These are phyloP conservation scores for Natrix natrix DNA, from an alignment of 2,797 vertebrate species.

Conservation along the genomic window DNA sequence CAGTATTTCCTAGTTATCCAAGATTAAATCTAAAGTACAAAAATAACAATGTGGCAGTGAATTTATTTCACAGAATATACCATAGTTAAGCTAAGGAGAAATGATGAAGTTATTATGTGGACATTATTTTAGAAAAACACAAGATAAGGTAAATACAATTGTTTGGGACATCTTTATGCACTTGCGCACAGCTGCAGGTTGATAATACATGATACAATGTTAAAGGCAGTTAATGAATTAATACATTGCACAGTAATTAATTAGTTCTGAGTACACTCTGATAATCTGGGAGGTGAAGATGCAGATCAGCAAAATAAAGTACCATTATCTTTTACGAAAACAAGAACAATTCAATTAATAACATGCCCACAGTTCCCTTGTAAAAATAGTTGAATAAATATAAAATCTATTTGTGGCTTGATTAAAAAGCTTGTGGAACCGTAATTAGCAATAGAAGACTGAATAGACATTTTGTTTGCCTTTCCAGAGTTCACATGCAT, in stretches of 20 bases:
- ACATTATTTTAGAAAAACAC: neutral
- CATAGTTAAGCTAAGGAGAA: neutral
- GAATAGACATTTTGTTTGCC: neutral
- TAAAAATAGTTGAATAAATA: slow-evolving; percentile 44
- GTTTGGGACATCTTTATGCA: neutral
- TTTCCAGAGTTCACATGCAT: neutral
- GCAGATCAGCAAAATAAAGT: slow-evolving; percentile 48
- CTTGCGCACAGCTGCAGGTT: slow-evolving; percentile 26
- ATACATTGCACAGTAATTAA: slow-evolving; percentile 57
- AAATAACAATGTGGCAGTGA: neutral
- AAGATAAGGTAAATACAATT: slow-evolving; percentile 20
- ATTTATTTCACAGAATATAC: neutral
- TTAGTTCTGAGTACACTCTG: slow-evolving; percentile 53
- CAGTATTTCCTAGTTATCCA: slow-evolving; percentile 18
- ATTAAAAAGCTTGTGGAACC: neutral
- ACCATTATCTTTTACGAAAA: slow-evolving; percentile 50
- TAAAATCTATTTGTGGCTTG: slow-evolving; percentile 25
- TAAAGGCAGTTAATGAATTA: slow-evolving; percentile 50
- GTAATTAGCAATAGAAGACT: neutral
- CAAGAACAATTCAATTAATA: slow-evolving; percentile 47
- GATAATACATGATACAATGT: slow-evolving; percentile 42
- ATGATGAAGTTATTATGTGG: slow-evolving; percentile 17
- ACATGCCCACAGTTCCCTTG: slow-evolving; percentile 36
- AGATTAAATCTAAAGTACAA: slow-evolving; percentile 9
- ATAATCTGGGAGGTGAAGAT: slow-evolving; percentile 48